Conservation (phyloP, 2,113 vertebrate genomes). For the Lamprotornis superbus region DNA sequence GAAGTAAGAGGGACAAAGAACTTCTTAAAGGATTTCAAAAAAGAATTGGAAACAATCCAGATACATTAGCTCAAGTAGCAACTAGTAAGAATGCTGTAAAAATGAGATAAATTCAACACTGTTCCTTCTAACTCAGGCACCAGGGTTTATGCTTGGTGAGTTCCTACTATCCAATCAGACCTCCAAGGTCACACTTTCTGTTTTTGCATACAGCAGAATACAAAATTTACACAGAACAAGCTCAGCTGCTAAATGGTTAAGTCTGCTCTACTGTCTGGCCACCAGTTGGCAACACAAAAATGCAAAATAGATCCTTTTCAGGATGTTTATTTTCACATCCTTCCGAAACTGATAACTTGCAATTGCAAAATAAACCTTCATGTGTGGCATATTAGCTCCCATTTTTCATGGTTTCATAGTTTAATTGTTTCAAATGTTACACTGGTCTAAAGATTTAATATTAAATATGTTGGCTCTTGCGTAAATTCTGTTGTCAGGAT, state of each 20-base stretch:
- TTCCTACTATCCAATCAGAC: not conserved
- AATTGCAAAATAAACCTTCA: conserved; percentile 60
- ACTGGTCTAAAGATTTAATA: conserved; percentile 54
- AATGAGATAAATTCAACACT: conserved; percentile 46
- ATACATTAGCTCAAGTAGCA: conserved; percentile 39
- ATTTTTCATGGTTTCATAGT: conserved; percentile 57
- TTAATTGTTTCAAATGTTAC: conserved; percentile 53
- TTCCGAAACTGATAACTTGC: conserved; percentile 48
- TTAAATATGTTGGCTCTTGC: conserved; percentile 35
- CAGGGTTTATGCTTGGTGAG: not conserved
- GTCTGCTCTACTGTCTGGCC: conserved; percentile 59
- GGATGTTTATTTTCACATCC: conserved; percentile 73
- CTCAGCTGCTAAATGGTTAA: conserved; percentile 58
- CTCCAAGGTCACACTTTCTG: not conserved
- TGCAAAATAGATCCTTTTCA: conserved; percentile 67
- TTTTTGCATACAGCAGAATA: not conserved
- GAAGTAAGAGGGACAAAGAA: conserved; percentile 36
- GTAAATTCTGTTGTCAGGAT: conserved; percentile 50
- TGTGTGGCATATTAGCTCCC: conserved; percentile 35
- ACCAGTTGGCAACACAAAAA: conserved; percentile 70
- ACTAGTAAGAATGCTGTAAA: conserved; percentile 40
- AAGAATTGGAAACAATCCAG: conserved; percentile 57
- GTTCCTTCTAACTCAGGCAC: conserved; percentile 14
- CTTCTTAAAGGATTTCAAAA: conserved; percentile 58
- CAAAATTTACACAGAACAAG: conserved; percentile 11